phyloP scores from a whole-genome alignment of 2,113 vertebrate genomes.

The Nematolebias whitei region DNA sequence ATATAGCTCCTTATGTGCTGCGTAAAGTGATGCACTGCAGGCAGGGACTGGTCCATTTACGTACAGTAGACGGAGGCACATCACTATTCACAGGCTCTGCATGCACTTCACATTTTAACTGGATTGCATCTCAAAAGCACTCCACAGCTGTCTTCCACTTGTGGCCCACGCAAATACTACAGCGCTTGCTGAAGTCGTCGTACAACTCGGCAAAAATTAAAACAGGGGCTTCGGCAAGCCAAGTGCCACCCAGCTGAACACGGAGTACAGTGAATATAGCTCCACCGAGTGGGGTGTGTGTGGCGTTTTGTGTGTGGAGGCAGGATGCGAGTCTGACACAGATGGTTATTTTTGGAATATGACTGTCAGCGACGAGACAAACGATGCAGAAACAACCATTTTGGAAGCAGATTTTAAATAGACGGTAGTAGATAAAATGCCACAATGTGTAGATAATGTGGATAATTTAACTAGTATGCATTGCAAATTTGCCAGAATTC shows the following conservation, averaged over 20 bases:
- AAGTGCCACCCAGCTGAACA: conserved; percentile 24
- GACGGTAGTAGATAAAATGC: conserved; percentile 21
- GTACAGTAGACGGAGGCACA: conserved; percentile 26
- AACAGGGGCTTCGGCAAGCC: conserved; percentile 37
- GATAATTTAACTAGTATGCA: neutral
- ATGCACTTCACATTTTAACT: conserved; percentile 38
- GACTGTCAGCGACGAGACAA: conserved; percentile 40
- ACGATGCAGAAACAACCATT: conserved; percentile 32
- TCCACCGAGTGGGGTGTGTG: conserved; percentile 35
- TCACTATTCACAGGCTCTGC: conserved; percentile 37
- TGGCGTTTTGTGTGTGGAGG: conserved; percentile 16
- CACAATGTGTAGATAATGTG: neutral
- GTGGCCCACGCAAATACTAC: conserved; percentile 45
- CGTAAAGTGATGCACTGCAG: neutral
- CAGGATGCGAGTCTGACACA: conserved; percentile 53
- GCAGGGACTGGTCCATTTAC: conserved; percentile 29
- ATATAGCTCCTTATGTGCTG: neutral
- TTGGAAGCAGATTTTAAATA: conserved; percentile 35
- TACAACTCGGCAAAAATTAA: conserved; percentile 36
- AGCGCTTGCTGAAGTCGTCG: conserved; percentile 28
- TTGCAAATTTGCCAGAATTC: neutral
- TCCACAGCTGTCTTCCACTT: conserved; percentile 51
- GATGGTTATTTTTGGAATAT: conserved; percentile 68
- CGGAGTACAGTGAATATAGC: conserved; percentile 47
- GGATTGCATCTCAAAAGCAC: conserved; percentile 49